These are phyloP conservation scores for Amblyjoppa proteus DNA, from an alignment of 2,888 invertebrate species.

Conservation along the genomic window DNA sequence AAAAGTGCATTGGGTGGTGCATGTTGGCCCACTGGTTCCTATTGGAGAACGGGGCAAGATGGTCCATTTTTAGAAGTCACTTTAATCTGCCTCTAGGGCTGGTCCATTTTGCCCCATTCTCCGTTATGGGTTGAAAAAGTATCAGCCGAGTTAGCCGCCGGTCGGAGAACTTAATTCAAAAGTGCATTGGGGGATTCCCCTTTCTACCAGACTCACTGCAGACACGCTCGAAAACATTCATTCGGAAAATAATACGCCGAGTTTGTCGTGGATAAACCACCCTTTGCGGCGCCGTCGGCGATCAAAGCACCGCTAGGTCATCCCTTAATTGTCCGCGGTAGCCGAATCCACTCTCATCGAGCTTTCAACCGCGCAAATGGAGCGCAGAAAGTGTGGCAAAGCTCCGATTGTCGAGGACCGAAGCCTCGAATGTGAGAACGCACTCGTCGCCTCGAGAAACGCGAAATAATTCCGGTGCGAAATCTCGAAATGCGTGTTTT, in stretches of 20 bases:
- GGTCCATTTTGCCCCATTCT: neutral
- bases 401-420: conserved; percentile 12
- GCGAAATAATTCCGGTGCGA: neutral
- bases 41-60: no score
- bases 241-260: neutral
- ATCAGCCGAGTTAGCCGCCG: neutral
- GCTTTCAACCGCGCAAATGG: neutral
- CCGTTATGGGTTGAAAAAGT: neutral
- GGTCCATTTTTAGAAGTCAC: no score
- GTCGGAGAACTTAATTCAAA: neutral
- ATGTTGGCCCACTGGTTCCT: no score
- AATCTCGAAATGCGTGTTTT: neutral
- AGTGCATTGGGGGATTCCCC: conserved; percentile 14
- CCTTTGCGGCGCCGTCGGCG: conserved; percentile 56
- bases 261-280: neutral
- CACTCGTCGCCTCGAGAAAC: neutral
- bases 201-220: neutral
- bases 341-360: conserved; percentile 4
- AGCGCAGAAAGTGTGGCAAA: conserved; percentile 17
- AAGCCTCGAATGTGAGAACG: neutral
- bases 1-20: neutral
- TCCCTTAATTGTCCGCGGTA: conserved; percentile 73
- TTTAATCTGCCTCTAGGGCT: no score
- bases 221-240: neutral
- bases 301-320: conserved; percentile 79